These are phyloP conservation scores for Pagrus major DNA, from an alignment of 2,113 vertebrate species.

Conservation along the genomic window DNA sequence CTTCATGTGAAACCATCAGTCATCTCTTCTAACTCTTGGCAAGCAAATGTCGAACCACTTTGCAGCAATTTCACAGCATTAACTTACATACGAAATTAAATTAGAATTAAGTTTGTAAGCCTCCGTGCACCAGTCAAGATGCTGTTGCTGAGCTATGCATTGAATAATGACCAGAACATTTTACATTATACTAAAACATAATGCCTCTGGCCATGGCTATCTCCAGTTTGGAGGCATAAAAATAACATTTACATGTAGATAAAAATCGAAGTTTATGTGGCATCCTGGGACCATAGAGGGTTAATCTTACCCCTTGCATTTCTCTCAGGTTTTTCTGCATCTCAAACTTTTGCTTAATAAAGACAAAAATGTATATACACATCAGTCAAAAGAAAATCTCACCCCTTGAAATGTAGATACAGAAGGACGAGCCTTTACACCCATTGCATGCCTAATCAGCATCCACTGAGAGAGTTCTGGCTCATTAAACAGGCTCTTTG, in stretches of 20 bases:
- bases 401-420: slow-evolving; percentile 33
- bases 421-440: slow-evolving; percentile 58
- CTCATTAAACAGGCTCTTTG: slow-evolving; percentile 82
- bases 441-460: slow-evolving; percentile 72
- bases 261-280: too few relatives aligned
- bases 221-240: too few relatives aligned
- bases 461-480: slow-evolving; percentile 72
- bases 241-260: neutral
- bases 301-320: neutral
- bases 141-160: too few relatives aligned
- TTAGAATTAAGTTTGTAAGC: too few relatives aligned
- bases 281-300: neutral
- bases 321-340: neutral
- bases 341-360: neutral
- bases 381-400: neutral
- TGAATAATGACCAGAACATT: too few relatives aligned
- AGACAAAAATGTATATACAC: neutral
- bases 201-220: too few relatives aligned
- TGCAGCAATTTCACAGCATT: neutral
- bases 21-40: neutral
- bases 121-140: too few relatives aligned
- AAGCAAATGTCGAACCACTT: too few relatives aligned
- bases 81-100: too few relatives aligned
- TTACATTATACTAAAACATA: too few relatives aligned
- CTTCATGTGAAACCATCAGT: neutral